These are phyloP conservation scores for Hippoglossus stenolepis DNA, from an alignment of 2,113 vertebrate genomes.

Conservation along the genomic window DNA sequence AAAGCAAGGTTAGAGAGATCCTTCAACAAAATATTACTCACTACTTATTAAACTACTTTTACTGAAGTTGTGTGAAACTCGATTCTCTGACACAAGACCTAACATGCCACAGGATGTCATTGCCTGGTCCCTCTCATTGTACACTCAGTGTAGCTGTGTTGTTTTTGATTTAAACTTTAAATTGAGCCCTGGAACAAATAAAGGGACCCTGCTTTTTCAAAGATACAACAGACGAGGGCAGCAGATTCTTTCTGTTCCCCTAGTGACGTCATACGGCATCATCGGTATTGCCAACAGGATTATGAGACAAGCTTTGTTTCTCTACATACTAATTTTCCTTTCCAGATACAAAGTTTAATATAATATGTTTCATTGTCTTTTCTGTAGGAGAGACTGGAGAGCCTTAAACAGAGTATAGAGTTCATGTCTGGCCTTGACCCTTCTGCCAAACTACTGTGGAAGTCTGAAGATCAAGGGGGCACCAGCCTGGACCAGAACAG, in stretches of 20 bases:
- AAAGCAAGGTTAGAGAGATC: too few species aligned
- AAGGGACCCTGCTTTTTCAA: slow-evolving; percentile 14
- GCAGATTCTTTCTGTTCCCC: slow-evolving; percentile 19
- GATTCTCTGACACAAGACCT: too few species aligned
- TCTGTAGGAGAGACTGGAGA: slow-evolving; percentile 92
- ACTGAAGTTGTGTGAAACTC: too few species aligned
- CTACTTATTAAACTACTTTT: too few species aligned
- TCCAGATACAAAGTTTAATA: background rate
- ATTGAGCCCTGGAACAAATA: background rate
- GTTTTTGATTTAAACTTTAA: background rate
- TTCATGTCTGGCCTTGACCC: slow-evolving; percentile 95
- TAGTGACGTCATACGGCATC: background rate
- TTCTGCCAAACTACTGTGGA: slow-evolving; percentile 79
- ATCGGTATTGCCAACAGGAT: background rate
- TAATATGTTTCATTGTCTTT: background rate
- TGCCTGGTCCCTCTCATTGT: too few species aligned
- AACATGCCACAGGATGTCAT: background rate
- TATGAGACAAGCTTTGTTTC: background rate
- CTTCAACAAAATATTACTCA: too few species aligned
- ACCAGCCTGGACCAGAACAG: slow-evolving; percentile 72
- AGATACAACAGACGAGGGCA: slow-evolving; percentile 65
- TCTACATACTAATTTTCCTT: background rate
- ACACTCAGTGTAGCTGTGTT: background rate
- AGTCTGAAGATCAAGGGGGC: slow-evolving; percentile 77
- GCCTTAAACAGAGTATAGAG: slow-evolving; percentile 95